phyloP scores from a whole-genome alignment of 2,797 vertebrate genomes.

The Periophthalmus magnuspinnatus region DNA sequence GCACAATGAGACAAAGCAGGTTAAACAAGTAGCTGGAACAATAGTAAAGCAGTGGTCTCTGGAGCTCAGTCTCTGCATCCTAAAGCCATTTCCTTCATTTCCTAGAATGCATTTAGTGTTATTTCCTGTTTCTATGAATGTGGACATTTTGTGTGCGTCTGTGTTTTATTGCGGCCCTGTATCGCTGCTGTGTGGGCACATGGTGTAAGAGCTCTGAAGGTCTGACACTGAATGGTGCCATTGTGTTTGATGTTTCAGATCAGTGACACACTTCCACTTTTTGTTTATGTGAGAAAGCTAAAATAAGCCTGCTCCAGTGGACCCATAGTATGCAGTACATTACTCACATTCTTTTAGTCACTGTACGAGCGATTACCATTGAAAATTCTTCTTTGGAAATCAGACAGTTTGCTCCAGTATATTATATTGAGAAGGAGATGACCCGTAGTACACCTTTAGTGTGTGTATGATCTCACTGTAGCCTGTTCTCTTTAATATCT shows the following conservation, averaged over 20 bases:
- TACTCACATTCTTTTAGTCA: slow-evolving; percentile 5
- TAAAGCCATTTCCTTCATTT: slow-evolving; percentile 21
- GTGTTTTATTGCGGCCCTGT: slow-evolving; percentile 7
- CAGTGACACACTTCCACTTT: slow-evolving; percentile 13
- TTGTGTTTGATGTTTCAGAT: slow-evolving; percentile 16
- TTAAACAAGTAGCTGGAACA: slow-evolving; percentile 9
- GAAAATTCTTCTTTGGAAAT: neutral
- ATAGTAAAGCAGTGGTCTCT: neutral
- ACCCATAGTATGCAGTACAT: slow-evolving; percentile 6
- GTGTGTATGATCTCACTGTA: neutral
- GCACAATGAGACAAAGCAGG: neutral
- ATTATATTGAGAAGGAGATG: neutral
- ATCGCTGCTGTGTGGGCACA: neutral
- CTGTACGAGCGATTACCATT: neutral
- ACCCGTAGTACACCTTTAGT: neutral
- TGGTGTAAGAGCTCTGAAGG: slow-evolving; percentile 16
- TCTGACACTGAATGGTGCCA: slow-evolving; percentile 8
- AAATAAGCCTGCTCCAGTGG: neutral
- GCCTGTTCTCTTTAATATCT: neutral
- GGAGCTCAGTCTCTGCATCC: slow-evolving; percentile 3
- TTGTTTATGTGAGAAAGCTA: slow-evolving; percentile 11
- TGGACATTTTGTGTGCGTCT: slow-evolving; percentile 8
- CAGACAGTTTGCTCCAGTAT: neutral
- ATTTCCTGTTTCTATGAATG: slow-evolving; percentile 13
- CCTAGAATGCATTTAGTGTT: slow-evolving; percentile 25